Evolutionary conservation across 1,140 invertebrate species (phyloP).

Genomic region (Schlechtendalia chinensis): DNA sequence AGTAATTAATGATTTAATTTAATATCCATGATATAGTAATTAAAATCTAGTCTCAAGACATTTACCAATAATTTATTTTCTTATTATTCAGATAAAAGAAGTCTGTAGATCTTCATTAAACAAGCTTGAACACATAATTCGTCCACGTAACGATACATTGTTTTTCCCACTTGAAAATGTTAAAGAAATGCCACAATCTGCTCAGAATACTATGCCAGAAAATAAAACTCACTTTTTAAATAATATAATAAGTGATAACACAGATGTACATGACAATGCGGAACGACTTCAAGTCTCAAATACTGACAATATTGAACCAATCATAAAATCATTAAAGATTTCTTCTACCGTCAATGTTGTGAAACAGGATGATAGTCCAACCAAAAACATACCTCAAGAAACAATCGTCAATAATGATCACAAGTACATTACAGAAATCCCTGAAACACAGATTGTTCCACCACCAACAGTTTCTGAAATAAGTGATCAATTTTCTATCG

Average conservation of each 20-base stretch:
- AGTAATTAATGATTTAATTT: too few relatives aligned
- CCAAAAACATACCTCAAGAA: background rate
- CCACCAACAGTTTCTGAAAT: background rate
- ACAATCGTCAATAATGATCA: background rate
- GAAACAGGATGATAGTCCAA: background rate
- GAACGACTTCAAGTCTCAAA: background rate
- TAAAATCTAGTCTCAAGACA: too few relatives aligned
- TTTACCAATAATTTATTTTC: too few relatives aligned
- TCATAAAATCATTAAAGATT: background rate
- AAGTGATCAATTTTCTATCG: background rate
- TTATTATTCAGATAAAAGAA: conserved; percentile 41
- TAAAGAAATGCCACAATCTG: background rate
- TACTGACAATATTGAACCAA: background rate
- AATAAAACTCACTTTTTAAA: conserved; percentile 42
- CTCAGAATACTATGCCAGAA: conserved; percentile 17
- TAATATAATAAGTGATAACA: conserved; percentile 4
- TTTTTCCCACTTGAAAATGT: conserved; percentile 42
- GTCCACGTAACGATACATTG: conserved; percentile 44
- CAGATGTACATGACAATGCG: background rate
- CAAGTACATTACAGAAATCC: background rate
- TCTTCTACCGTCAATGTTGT: background rate
- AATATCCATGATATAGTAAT: too few relatives aligned
- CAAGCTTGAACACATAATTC: conserved; percentile 39
- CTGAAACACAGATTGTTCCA: too few relatives aligned
- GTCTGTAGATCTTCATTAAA: conserved; percentile 20